These are phyloP conservation scores for Leptoteleia sp. DNA, from an alignment of 1,140 invertebrate species.

Conservation along the genomic window DNA sequence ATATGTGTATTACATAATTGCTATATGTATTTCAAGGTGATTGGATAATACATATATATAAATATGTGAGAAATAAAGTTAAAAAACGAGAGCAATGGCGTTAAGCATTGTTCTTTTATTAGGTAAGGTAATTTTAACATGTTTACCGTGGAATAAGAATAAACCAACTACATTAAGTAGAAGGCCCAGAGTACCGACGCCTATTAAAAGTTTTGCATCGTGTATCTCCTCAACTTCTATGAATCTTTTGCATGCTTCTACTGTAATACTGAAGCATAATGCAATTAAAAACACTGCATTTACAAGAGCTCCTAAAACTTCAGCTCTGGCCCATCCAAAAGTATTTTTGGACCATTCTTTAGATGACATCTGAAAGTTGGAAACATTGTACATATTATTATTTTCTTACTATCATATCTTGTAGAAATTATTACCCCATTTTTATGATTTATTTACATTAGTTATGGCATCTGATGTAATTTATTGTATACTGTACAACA, in stretches of 20 bases:
- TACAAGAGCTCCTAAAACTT: conserved; percentile 95
- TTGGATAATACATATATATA: too few species aligned
- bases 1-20: too few species aligned
- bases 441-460: too few species aligned
- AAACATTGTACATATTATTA: too few species aligned
- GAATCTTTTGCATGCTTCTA: conserved; percentile 94
- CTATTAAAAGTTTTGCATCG: conserved; percentile 87
- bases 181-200: conserved; percentile 89
- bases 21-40: too few species aligned
- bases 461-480: too few species aligned
- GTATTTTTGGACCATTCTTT: conserved; percentile 98
- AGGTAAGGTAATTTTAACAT: neutral
- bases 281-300: conserved; percentile 97
- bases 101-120: too few species aligned
- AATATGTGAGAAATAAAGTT: too few species aligned
- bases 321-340: conserved; percentile 96
- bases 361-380: conserved; percentile 91
- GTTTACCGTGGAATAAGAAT: conserved; percentile 89
- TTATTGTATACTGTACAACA: too few species aligned
- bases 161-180: conserved; percentile 92
- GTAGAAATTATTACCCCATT: too few species aligned
- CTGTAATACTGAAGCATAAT: conserved; percentile 94
- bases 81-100: too few species aligned
- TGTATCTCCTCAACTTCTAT: conserved; percentile 92
- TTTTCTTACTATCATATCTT: too few species aligned